phyloP scores from a whole-genome alignment of 2,888 invertebrate genomes.

The Lepidocyrtoides sp. region DNA sequence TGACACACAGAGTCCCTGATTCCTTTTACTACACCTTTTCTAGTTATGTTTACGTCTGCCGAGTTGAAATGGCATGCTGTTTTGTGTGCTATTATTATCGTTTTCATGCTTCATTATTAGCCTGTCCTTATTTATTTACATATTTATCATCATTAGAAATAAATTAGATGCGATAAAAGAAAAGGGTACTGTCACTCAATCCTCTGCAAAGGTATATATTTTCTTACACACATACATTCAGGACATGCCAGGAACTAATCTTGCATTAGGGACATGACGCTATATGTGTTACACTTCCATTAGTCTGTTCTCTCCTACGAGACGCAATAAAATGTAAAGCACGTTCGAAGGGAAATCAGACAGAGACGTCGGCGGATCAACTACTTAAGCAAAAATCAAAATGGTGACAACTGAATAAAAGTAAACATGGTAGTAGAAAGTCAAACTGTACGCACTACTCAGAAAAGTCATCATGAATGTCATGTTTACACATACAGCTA shows the following conservation, averaged over 20 bases:
- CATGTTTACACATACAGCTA: constrained; percentile 10
- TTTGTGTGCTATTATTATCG: not conserved
- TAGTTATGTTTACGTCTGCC: too few species aligned
- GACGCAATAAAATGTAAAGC: not conserved
- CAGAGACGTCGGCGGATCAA: not conserved
- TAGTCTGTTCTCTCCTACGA: not conserved
- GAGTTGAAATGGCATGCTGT: not conserved
- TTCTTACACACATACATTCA: too few species aligned
- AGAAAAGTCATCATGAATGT: constrained; percentile 23
- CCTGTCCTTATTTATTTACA: constrained; percentile 4
- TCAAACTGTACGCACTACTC: not conserved
- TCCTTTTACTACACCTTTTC: too few species aligned
- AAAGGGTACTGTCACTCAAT: not conserved
- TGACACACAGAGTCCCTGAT: too few species aligned
- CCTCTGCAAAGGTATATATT: too few species aligned
- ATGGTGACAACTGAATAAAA: constrained; percentile 21
- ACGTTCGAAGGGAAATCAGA: not conserved
- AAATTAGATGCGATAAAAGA: not conserved
- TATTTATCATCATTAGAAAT: not conserved
- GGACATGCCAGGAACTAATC: constrained; percentile 38
- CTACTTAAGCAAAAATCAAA: too few species aligned
- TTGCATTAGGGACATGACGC: constrained; percentile 23
- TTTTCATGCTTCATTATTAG: not conserved
- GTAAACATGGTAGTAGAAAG: constrained; percentile 18
- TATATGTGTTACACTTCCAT: constrained; percentile 4